Evolutionary conservation across 2,113 vertebrate species (phyloP), one percentile per base, ranked within the genome.

Genomic region (Chroicocephalus ridibundus): DNA sequence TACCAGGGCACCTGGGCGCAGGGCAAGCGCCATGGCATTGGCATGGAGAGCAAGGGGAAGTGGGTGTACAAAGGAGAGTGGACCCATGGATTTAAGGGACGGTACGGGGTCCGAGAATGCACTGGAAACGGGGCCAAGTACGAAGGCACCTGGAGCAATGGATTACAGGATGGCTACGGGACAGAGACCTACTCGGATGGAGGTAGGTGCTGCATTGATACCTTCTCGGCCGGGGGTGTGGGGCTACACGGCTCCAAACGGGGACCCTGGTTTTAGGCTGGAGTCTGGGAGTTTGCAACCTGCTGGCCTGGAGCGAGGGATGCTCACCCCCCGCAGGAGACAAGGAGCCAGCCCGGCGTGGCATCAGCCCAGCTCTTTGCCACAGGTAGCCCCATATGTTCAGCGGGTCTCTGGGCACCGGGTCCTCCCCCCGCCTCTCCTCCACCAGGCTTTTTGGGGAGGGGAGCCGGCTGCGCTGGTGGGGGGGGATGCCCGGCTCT

Each of bases 11-110:
- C 99, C 97, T 99, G 99, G 99, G 99, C 99, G 68, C 99, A 99
- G 98, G 99, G 99, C 96, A 99, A 99, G 98, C 99, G 99, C 96
- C 99, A 99, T 69, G 99, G 99, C 96, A 98, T 99, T 96, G 99
- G 99, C 61, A 96, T 99, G 96, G 99, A 99, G 98, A 99, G 99
- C 98, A 99, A 99, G 96, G 99, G 99, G 96, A 99, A 99, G 98
- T 99, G 99, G 99, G 99, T 99, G 97, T 99, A 99, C 98, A 99
- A 99, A 97, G 99, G 99, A 84, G 99, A 99, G 98, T 99, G 99
- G 99, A 99, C 99, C 65, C 99, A 99, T 20, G 99, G 99, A 97
- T 99, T 99, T 98, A 99, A 99, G 98, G 99, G 99, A 98, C 99
- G 99, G 94, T 99, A 99, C 51, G 99, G 99, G 62, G 97, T 99